Percentiles rank a stretch among this genome's conserved stretches.
Evolutionary conservation across 2,888 invertebrate species (phyloP).

Genomic region (Cryptosula pallasiana): DNA sequence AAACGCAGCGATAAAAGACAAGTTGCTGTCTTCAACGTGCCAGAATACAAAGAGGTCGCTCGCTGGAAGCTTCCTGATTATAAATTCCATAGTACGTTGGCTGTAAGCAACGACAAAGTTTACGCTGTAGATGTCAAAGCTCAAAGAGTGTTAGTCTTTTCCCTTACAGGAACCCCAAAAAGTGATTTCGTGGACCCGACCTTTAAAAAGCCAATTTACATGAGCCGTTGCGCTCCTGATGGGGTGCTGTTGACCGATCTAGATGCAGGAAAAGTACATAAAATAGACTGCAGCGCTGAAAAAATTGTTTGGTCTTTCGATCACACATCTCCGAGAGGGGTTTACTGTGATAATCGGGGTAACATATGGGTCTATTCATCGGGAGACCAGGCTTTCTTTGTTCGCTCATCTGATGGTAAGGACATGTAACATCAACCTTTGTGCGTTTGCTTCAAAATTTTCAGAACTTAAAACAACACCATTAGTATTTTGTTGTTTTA

Average conservation of each 20-base stretch:
- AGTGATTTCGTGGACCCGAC: not conserved
- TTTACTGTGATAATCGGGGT: not conserved
- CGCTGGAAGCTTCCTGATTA: not conserved
- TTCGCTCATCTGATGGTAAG: not conserved
- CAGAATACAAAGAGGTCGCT: not conserved
- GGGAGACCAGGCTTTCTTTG: not conserved
- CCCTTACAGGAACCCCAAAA: not conserved
- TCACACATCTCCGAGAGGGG: not conserved
- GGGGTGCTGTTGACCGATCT: not conserved
- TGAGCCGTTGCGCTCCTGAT: constrained; percentile 12
- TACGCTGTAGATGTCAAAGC: not conserved
- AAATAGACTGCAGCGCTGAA: not conserved
- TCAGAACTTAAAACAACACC: too few species aligned
- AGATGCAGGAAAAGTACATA: not conserved
- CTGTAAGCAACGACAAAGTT: constrained; percentile 14
- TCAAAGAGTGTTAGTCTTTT: not conserved
- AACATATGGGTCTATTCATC: not conserved
- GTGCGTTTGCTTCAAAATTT: too few species aligned
- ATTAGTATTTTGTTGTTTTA: too few species aligned
- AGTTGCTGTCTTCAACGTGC: not conserved
- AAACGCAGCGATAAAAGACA: not conserved
- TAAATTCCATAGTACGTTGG: not conserved
- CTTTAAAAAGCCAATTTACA: not conserved
- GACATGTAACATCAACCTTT: too few species aligned
- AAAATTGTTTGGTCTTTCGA: not conserved